Evolutionary conservation across 2,113 vertebrate genomes (phyloP).

Genomic region (Pyrgilauda ruficollis): DNA sequence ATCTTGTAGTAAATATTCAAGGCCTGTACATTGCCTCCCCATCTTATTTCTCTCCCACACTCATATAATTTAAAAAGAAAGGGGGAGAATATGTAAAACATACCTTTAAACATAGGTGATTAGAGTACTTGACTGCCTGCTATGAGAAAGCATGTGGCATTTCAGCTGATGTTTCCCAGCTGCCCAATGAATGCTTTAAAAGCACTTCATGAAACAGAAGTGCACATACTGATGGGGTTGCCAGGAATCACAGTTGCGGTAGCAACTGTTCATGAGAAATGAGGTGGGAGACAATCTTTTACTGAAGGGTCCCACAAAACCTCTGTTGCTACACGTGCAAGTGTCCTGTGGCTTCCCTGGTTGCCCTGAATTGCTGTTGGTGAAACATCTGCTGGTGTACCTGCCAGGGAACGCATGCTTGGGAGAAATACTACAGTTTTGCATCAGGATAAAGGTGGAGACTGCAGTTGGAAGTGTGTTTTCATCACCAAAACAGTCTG

Average conservation of each 20-base stretch:
- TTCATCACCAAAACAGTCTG: not conserved
- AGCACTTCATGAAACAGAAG: not conserved
- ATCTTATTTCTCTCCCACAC: not conserved
- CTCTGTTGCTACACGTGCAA: not conserved
- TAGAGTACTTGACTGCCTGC: not conserved
- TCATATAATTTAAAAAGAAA: not conserved
- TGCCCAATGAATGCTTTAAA: not conserved
- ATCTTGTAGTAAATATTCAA: not conserved
- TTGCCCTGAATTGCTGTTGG: not conserved
- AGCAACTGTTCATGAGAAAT: not conserved
- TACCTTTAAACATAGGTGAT: not conserved
- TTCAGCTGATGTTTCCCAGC: not conserved
- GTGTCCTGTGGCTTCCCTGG: not conserved
- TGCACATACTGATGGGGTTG: not conserved
- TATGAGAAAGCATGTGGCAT: not conserved
- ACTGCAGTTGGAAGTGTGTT: not conserved
- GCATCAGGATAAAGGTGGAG: not conserved
- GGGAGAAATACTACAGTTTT: not conserved
- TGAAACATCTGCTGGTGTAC: not conserved
- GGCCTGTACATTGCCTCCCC: not conserved
- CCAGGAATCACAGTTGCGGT: not conserved
- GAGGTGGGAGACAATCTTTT: not conserved
- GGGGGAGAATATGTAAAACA: rapidly evolving
- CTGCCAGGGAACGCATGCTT: not conserved
- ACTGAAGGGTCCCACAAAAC: not conserved